phyloP scores from a whole-genome alignment of 2,888 invertebrate species.

The Chaitophorus viminalis region DNA sequence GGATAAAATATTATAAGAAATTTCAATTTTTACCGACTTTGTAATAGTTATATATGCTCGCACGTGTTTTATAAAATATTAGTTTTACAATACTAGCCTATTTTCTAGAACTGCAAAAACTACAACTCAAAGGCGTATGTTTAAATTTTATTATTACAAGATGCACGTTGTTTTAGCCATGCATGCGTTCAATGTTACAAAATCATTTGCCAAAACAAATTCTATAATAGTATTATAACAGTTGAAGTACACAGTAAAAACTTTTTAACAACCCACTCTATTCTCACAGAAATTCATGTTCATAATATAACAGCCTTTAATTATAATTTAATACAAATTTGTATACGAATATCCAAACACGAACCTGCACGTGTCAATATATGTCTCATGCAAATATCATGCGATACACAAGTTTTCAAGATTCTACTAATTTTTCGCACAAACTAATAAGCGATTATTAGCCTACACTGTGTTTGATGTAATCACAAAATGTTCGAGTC shows the following conservation, averaged over 20 bases:
- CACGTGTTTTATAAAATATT: no score
- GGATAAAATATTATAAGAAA: no score
- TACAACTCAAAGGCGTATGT: no score
- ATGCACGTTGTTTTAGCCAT: no score
- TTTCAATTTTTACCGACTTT: no score
- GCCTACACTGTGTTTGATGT: background rate
- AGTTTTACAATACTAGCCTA: no score
- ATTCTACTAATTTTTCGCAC: background rate
- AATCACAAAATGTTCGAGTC: background rate
- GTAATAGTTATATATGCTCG: no score
- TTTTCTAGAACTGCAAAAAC: no score
- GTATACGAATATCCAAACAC: background rate
- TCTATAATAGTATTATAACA: background rate
- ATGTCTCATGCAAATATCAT: background rate
- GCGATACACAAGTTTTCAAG: background rate
- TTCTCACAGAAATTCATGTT: background rate
- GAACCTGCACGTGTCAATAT: background rate
- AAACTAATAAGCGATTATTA: background rate
- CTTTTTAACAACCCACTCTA: background rate
- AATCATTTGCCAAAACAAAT: background rate
- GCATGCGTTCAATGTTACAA: background rate
- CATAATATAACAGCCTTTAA: background rate
- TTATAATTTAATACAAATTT: background rate
- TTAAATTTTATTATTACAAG: no score
- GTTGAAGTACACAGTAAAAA: background rate